A percentile compares a stretch with the other conserved stretches of the same genome.
phyloP scores from a whole-genome alignment of 2,888 invertebrate species.

The Hyalella azteca region DNA sequence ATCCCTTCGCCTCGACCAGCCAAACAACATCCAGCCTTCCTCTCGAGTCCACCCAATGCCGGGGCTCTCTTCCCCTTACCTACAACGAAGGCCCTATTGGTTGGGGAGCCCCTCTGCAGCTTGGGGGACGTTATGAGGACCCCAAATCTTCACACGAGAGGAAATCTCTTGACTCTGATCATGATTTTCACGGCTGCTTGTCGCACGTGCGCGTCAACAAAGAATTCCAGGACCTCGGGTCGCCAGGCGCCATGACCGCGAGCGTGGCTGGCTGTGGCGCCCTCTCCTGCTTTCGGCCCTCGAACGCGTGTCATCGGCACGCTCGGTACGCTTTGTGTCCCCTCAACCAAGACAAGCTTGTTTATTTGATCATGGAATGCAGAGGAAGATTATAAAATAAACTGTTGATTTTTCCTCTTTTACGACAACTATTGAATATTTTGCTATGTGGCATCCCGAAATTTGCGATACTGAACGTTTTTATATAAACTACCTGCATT shows the following conservation, averaged over 20 bases:
- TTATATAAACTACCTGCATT: too few species aligned
- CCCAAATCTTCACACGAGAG: too few species aligned
- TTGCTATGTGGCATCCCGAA: too few species aligned
- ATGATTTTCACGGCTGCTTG: slow-evolving; percentile 7
- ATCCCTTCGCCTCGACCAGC: slow-evolving; percentile 10
- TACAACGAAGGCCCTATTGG: slow-evolving; percentile 16
- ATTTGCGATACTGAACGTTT: too few species aligned
- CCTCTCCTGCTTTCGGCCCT: background rate
- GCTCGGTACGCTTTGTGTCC: too few species aligned
- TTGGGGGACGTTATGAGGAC: slow-evolving; percentile 2
- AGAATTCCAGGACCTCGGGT: background rate
- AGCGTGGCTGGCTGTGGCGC: background rate
- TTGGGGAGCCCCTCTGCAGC: slow-evolving; percentile 25
- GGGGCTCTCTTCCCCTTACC: slow-evolving; percentile 5
- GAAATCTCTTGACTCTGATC: background rate
- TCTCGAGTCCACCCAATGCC: background rate
- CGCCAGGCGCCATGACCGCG: background rate
- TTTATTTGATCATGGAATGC: too few species aligned
- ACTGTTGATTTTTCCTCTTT: too few species aligned
- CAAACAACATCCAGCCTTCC: background rate
- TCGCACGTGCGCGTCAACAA: background rate
- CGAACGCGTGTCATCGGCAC: background rate
- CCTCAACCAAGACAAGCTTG: too few species aligned
- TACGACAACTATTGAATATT: too few species aligned
- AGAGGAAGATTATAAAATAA: too few species aligned